These are phyloP conservation scores for Phoebastria nigripes DNA, from an alignment of 2,797 vertebrate species.

Conservation along the genomic window DNA sequence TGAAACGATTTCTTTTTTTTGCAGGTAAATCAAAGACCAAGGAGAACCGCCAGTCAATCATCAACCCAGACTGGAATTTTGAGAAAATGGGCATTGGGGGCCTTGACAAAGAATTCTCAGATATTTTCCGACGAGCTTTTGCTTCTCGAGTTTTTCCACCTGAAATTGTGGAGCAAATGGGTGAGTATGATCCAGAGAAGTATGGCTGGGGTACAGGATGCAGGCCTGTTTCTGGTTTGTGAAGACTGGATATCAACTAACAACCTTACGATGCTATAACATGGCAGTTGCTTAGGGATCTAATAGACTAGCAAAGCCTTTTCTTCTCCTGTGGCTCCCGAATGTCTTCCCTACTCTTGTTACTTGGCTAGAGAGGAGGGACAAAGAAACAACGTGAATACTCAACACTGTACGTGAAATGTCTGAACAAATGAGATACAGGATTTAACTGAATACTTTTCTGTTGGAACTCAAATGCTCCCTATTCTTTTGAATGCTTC, in stretches of 20 bases:
- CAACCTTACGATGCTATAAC: accelerated
- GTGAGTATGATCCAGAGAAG: slow-evolving; percentile 71
- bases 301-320: neutral
- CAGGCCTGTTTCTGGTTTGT: neutral
- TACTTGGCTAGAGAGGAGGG: neutral
- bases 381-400: neutral
- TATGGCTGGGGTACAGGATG: neutral
- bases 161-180: slow-evolving; percentile 98
- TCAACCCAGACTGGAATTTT: slow-evolving; percentile 98
- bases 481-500: neutral
- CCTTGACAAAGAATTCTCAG: slow-evolving; percentile 94
- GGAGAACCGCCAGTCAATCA: slow-evolving; percentile 93
- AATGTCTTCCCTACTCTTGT: neutral
- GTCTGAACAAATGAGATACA: accelerated
- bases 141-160: slow-evolving; percentile 95
- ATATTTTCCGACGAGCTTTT: slow-evolving; percentile 93
- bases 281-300: neutral
- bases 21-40: slow-evolving; percentile 91
- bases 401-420: accelerated
- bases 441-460: neutral
- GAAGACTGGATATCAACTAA: neutral
- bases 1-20: neutral
- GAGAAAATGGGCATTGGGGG: slow-evolving; percentile 97
- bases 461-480: neutral
- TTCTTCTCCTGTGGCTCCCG: neutral